Evolutionary conservation across 2,797 vertebrate species (phyloP), one percentile per base, ranked within the genome.

Genomic region (Phalanger gymnotis): DNA sequence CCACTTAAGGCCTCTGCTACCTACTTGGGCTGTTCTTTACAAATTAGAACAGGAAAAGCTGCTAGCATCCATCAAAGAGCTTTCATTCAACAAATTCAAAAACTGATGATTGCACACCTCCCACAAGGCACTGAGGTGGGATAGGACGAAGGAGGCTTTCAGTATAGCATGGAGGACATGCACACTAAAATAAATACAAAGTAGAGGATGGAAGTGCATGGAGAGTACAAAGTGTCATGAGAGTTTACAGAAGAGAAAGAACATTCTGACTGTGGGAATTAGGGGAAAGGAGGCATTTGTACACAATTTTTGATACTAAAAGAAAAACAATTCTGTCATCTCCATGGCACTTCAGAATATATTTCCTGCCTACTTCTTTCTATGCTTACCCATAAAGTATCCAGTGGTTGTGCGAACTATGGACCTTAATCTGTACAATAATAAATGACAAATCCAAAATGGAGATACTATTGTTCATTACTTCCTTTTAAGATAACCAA

Each of bases 321-420:
- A 93, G 58, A 92, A 96, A 94, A 96, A 51, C 16, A 96, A 95
- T 89, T 90, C 57, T 87, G 94, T 91, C 92, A 94, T 53, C 94
- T 52, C 55, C 95, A 34, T 34, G 51, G 47, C n/a, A 95, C 4
- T 92, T 34, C 19, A 95, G 30, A 47, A 25, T 95, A 11, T 54
- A 94, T n/a, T 94, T 95, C 96, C 91, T 96, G 56, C 31, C 91
- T 93, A 93, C 93, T 94, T 96, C 51, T 93, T 96, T 92, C 34
- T 30, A 95, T 28, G 22, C 95, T 11, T 97, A 92, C 89, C 34
- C 40, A 93, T 66, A 55, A 47, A 93, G 66, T 91, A 94, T 47
- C 22, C 27, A 51, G 22, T 47, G 9, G 40, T 51, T 87, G 22
- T 81, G n/a, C 47, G 54, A 91, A 93, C 19, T 95, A 92, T 93